These are phyloP conservation scores for Plecturocebus donacophilus DNA, from an alignment of 2,113 vertebrate genomes.

Conservation along the genomic window DNA sequence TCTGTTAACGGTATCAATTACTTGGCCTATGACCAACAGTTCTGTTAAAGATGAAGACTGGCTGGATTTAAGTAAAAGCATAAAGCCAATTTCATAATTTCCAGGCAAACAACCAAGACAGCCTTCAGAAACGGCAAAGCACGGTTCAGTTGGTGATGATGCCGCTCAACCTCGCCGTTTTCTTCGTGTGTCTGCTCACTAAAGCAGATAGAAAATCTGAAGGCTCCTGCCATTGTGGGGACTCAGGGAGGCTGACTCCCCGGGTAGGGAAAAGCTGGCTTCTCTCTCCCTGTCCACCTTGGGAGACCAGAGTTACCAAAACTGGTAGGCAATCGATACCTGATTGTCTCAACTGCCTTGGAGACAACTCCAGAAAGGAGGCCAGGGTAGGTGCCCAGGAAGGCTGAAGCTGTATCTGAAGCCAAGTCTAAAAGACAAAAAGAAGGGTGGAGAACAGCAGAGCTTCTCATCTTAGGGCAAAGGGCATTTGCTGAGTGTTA, in stretches of 20 bases:
- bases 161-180: neutral
- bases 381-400: neutral
- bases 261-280: neutral
- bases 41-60: constrained; percentile 47
- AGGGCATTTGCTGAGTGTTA: neutral
- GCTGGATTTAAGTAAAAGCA: constrained; percentile 55
- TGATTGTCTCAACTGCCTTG: neutral
- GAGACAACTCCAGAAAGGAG: neutral
- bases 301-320: neutral
- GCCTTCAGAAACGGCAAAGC: neutral
- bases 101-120: constrained; percentile 39
- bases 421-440: neutral
- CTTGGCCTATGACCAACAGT: constrained; percentile 51
- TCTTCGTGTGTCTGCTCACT: neutral
- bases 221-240: neutral
- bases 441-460: neutral
- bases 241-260: neutral
- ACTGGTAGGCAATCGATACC: neutral
- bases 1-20: constrained; percentile 58
- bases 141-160: neutral
- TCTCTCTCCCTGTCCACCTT: neutral
- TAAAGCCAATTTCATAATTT: constrained; percentile 28
- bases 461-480: neutral
- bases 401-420: neutral
- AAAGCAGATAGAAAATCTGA: neutral